Base-by-base conservation (phyloP, 2,888 invertebrate species). In the Leptarthrus brevirostris region DNA sequence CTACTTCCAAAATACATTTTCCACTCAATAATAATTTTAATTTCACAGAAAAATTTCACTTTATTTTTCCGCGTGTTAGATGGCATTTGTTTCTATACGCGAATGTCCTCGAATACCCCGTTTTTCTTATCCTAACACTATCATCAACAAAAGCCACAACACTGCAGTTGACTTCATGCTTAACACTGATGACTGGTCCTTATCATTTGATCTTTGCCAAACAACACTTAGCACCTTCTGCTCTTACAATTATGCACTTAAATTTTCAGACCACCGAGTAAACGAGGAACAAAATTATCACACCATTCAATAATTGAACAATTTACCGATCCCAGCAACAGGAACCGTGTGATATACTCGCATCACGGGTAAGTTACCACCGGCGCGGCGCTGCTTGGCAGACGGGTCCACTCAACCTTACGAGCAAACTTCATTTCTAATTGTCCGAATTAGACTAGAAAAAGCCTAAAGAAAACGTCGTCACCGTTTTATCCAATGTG, bases 1-100 rank as follows among this genome's bases (percentile, higher is more conserved):
- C 80, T 79, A 24, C 81, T 82, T 76, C 83, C 80, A 75, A 84
- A 81, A 81, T 83, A 82, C 84, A 84, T 75, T 40, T 72, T 64
- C 72, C 49, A 72, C 74, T 36, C 58, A 49, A 72, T 44, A 74
- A 81, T 78, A 76, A 81, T 81, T 79, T 81, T 81, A 66, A 81
- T 80, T 80, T 82, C 81, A 78, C 80, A 80, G 79, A 82, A 82
- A 80, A 78, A 81, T 79, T 80, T 79, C 75, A 81, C 78, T 80
- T 81, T 82, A 79, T 81, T 81, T 64, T 76, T 77, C 75, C 79
- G 79, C 71, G 79, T 79, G 75, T 77, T 79, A 72, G 77, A 79
- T 79, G 77, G 79, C 82, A 81, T 81, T 81, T 79, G 80, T 79
- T 78, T 72, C 49, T 52, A 56, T 44, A 14, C 64, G 18, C 40